A percentile compares a stretch with the other conserved stretches of the same genome.
These are phyloP conservation scores for Microtus pennsylvanicus DNA, from an alignment of 2,113 vertebrate species.

Conservation along the genomic window DNA sequence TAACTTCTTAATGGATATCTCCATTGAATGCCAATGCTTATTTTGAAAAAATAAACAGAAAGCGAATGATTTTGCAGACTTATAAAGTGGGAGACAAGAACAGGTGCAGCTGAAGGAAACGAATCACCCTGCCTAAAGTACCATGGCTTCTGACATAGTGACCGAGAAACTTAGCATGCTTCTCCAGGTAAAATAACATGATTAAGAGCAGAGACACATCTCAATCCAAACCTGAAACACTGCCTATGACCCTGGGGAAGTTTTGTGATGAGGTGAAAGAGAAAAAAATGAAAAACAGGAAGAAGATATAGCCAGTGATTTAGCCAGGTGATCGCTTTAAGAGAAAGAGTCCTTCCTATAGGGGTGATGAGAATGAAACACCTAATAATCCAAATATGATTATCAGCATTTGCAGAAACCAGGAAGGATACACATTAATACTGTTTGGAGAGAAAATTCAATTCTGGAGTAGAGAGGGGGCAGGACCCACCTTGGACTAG, in stretches of 20 bases:
- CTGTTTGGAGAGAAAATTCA: not conserved
- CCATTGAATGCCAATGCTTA: not conserved
- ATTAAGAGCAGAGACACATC: not conserved
- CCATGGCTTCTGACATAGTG: not conserved
- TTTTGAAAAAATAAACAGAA: slow-evolving; percentile 33
- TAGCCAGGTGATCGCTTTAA: not conserved
- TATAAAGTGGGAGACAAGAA: not conserved
- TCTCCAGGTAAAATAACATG: not conserved
- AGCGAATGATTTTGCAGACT: not conserved
- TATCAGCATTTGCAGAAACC: not conserved
- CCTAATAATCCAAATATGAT: not conserved
- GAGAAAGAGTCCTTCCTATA: not conserved
- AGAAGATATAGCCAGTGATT: not conserved
- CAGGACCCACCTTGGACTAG: not conserved
- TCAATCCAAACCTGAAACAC: not conserved
- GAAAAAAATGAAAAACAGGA: not conserved
- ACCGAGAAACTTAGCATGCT: not conserved
- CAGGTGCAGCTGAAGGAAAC: not conserved
- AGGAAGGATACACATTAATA: not conserved
- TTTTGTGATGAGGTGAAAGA: slow-evolving; percentile 14
- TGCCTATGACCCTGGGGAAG: not conserved
- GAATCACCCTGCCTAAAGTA: not conserved
- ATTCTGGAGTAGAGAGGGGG: fast-evolving
- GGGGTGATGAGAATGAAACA: not conserved
- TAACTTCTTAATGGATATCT: not conserved